Evolutionary conservation across 2,797 vertebrate genomes (phyloP).

Genomic region (Acridotheres tristis): DNA sequence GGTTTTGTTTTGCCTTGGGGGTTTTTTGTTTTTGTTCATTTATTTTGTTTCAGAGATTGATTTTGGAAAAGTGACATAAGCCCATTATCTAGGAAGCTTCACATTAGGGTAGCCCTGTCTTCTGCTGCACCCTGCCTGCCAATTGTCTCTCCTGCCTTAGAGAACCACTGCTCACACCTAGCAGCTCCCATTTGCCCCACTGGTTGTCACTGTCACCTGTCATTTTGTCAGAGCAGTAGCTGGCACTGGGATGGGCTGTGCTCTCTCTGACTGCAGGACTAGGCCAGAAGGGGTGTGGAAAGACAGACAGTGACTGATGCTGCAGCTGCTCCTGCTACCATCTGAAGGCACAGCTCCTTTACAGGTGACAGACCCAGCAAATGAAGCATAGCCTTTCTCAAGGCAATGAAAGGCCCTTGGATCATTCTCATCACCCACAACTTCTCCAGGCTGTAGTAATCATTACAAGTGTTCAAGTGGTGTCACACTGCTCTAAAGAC

Average conservation of each 20-base stretch:
- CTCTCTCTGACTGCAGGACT: background rate
- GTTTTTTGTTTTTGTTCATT: background rate
- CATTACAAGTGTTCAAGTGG: background rate
- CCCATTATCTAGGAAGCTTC: background rate
- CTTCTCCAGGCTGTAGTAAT: background rate
- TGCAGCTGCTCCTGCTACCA: background rate
- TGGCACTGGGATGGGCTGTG: background rate
- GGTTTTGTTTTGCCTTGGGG: background rate
- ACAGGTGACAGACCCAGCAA: background rate
- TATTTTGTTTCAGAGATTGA: background rate
- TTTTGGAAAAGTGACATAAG: background rate
- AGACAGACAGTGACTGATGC: background rate
- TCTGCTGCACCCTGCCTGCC: background rate
- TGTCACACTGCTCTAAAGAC: background rate
- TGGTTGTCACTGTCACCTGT: background rate
- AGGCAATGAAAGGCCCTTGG: background rate
- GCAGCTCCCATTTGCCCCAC: background rate
- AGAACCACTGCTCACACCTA: background rate
- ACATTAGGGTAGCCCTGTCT: background rate
- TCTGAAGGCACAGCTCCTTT: background rate
- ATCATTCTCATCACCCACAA: background rate
- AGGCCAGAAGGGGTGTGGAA: background rate
- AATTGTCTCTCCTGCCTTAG: background rate
- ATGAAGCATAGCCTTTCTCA: background rate
- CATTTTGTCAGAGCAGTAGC: background rate